phyloP scores from a whole-genome alignment of 2,888 invertebrate species.

The Leptarthrus brevirostris region DNA sequence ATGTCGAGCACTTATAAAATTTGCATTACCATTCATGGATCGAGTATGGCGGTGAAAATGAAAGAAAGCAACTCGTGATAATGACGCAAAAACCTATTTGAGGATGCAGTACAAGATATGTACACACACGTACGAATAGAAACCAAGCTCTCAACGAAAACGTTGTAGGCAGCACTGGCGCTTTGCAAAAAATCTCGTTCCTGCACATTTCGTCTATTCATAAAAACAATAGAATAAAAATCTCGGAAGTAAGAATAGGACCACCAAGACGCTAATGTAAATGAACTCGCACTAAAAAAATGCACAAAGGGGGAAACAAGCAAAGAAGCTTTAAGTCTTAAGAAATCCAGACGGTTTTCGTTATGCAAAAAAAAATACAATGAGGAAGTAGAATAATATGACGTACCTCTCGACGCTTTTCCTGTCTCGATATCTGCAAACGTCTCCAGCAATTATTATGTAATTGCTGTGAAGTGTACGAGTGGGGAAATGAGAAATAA shows the following conservation, averaged over 20 bases:
- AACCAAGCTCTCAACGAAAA: too few relatives aligned
- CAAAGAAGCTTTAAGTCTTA: too few relatives aligned
- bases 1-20: too few relatives aligned
- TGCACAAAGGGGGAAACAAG: neutral
- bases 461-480: constrained; percentile 35
- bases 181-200: too few relatives aligned
- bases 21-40: too few relatives aligned
- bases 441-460: constrained; percentile 34
- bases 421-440: constrained; percentile 27
- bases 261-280: constrained; percentile 16
- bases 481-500: constrained; percentile 38
- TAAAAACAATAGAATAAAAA: neutral
- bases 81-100: too few relatives aligned
- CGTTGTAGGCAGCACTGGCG: too few relatives aligned
- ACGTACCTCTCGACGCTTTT: constrained; percentile 26
- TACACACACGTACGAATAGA: too few relatives aligned
- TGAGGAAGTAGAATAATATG: constrained; percentile 30
- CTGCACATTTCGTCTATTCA: too few relatives aligned
- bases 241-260: constrained; percentile 26
- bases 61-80: too few relatives aligned
- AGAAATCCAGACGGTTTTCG: constrained; percentile 21
- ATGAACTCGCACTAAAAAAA: constrained; percentile 11
- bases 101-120: too few relatives aligned
- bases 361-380: constrained; percentile 23
- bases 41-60: too few relatives aligned